A percentile compares a stretch with the other conserved stretches of the same genome.
Evolutionary conservation across 92 coral and sea anemone genomes (phyloP).

Genomic region (Palythoa grandis): DNA sequence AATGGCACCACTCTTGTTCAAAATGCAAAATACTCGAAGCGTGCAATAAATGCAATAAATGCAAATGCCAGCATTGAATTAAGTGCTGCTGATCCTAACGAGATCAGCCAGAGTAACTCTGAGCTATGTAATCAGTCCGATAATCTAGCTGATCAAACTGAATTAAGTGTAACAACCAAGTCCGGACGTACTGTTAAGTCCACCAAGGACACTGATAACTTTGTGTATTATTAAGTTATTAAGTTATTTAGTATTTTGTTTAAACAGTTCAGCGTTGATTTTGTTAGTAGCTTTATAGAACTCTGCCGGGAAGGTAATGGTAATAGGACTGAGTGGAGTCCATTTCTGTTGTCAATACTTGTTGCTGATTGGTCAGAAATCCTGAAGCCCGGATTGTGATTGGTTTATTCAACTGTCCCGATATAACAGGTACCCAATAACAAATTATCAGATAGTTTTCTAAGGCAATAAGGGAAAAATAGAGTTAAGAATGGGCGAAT

Average conservation of each 20-base stretch:
- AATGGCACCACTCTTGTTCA: slow-evolving; percentile 34
- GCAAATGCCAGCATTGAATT: not conserved
- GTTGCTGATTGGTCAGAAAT: too few species aligned
- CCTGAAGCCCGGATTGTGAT: too few species aligned
- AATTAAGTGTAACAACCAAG: slow-evolving; percentile 35
- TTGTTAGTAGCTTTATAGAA: not conserved
- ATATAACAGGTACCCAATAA: too few species aligned
- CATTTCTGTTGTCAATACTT: too few species aligned
- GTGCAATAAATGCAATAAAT: slow-evolving; percentile 22
- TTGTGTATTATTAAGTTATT: slow-evolving; percentile 20
- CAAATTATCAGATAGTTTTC: too few species aligned
- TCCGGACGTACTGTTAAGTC: slow-evolving; percentile 55
- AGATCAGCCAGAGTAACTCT: slow-evolving; percentile 21
- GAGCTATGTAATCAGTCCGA: not conserved
- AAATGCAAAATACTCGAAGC: slow-evolving; percentile 41
- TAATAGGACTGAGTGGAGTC: too few species aligned
- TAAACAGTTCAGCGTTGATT: not conserved
- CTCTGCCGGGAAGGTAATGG: not conserved
- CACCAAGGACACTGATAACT: slow-evolving; percentile 34
- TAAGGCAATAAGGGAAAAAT: too few species aligned
- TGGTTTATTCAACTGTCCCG: too few species aligned
- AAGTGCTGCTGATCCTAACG: slow-evolving; percentile 2
- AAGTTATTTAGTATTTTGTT: not conserved
- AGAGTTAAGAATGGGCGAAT: too few species aligned
- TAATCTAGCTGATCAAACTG: slow-evolving; percentile 9